A percentile compares a stretch with the other conserved stretches of the same genome.
Evolutionary conservation across 2,113 vertebrate species (phyloP).

Genomic region (Callocephalon fimbriatum): DNA sequence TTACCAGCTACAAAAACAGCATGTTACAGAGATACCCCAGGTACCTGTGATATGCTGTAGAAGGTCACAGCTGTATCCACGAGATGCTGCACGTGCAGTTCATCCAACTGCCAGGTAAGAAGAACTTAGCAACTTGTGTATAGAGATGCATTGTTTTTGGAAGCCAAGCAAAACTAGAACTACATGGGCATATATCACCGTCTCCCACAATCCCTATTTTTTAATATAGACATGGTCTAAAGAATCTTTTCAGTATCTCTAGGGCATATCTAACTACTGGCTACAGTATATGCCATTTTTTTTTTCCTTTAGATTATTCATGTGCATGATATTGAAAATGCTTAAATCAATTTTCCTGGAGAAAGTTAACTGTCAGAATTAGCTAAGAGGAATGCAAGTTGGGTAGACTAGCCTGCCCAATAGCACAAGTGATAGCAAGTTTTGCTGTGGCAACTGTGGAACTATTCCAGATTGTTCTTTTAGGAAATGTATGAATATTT

Average conservation of each 20-base stretch:
- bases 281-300: not conserved
- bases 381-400: not conserved
- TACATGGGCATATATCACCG: not conserved
- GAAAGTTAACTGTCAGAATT: not conserved
- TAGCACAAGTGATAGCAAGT: not conserved
- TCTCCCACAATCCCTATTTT: not conserved
- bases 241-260: not conserved
- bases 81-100: not conserved
- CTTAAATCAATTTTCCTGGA: not conserved
- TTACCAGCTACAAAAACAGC: not conserved
- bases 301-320: not conserved
- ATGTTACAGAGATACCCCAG: not conserved
- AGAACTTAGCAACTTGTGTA: not conserved
- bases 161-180: not conserved
- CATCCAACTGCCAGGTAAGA: not conserved
- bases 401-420: not conserved
- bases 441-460: not conserved
- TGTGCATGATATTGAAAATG: not conserved
- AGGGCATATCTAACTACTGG: not conserved
- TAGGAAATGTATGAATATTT: not conserved
- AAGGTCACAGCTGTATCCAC: not conserved
- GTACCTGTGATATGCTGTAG: not conserved
- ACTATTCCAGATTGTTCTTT: not conserved
- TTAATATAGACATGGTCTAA: not conserved
- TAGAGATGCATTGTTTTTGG: not conserved